Conservation (phyloP, 2,888 invertebrate genomes). For the Sclerodermus sp. region DNA sequence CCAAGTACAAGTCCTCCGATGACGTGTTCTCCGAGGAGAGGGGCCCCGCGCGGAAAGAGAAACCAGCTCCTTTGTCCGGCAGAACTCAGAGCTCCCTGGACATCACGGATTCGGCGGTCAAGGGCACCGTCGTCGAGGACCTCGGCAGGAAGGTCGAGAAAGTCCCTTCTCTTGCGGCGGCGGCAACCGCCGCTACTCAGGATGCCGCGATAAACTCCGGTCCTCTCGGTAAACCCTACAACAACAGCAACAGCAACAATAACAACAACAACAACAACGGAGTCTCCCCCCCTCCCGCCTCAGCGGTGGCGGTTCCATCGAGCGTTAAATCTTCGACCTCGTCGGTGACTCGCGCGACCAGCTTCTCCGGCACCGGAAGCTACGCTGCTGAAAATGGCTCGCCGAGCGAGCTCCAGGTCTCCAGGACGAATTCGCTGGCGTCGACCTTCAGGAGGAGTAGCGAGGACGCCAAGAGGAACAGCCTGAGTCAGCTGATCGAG, state of each 20-base stretch:
- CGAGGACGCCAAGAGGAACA: conserved; percentile 62
- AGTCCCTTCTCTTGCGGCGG: too few relatives aligned
- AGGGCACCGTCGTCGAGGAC: not conserved
- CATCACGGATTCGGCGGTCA: conserved; percentile 31
- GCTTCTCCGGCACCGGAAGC: conserved; percentile 49
- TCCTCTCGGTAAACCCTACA: too few relatives aligned
- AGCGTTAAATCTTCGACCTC: not conserved
- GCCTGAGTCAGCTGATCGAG: conserved; percentile 76
- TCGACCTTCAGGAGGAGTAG: conserved; percentile 39
- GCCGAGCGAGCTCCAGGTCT: conserved; percentile 14
- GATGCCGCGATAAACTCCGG: too few relatives aligned
- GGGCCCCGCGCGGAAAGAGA: conserved; percentile 22
- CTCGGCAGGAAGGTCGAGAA: too few relatives aligned
- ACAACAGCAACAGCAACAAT: too few relatives aligned
- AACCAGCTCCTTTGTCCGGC: conserved; percentile 28
- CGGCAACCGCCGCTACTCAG: too few relatives aligned
- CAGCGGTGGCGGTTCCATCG: too few relatives aligned
- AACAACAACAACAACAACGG: too few relatives aligned
- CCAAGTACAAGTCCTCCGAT: conserved; percentile 55
- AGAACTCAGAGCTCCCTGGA: conserved; percentile 49
- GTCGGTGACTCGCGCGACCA: conserved; percentile 48
- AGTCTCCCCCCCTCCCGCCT: too few relatives aligned
- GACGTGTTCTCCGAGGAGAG: conserved; percentile 50
- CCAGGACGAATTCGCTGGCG: conserved; percentile 47
- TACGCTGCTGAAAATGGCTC: too few relatives aligned